Evolutionary conservation across 2,797 vertebrate species (phyloP).

Genomic region (Scarus forsteni): DNA sequence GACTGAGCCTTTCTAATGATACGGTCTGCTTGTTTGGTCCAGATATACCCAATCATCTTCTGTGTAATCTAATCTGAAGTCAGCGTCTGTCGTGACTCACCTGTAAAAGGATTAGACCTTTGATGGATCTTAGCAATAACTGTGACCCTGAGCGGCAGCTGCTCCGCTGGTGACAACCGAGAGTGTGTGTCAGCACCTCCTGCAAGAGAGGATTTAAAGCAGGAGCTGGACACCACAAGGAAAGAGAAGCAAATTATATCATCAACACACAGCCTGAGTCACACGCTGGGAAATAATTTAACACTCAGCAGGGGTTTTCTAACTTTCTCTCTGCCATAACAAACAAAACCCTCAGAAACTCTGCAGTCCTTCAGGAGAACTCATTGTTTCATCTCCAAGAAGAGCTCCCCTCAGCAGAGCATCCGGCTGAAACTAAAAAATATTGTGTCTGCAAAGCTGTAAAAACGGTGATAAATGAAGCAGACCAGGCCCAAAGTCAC

Average conservation of each 20-base stretch:
- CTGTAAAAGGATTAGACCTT: conserved; percentile 61
- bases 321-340: neutral
- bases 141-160: conserved; percentile 24
- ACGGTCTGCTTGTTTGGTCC: conserved; percentile 64
- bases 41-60: conserved; percentile 64
- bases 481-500: neutral
- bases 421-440: neutral
- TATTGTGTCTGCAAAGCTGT: neutral
- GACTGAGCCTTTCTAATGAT: conserved; percentile 67
- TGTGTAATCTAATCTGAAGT: conserved; percentile 65
- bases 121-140: conserved; percentile 64
- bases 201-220: conserved; percentile 11
- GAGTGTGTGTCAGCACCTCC: conserved; percentile 46
- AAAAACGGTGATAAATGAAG: neutral
- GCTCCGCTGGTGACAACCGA: conserved; percentile 28
- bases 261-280: neutral
- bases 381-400: neutral
- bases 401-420: neutral
- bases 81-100: conserved; percentile 67
- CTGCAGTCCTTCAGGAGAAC: neutral
- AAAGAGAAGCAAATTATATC: neutral
- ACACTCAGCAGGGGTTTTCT: neutral
- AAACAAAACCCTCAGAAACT: neutral
- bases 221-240: conserved; percentile 2
- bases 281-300: neutral